These are phyloP conservation scores for Tachyglossus aculeatus DNA, from an alignment of 2,797 vertebrate genomes.

Conservation along the genomic window DNA sequence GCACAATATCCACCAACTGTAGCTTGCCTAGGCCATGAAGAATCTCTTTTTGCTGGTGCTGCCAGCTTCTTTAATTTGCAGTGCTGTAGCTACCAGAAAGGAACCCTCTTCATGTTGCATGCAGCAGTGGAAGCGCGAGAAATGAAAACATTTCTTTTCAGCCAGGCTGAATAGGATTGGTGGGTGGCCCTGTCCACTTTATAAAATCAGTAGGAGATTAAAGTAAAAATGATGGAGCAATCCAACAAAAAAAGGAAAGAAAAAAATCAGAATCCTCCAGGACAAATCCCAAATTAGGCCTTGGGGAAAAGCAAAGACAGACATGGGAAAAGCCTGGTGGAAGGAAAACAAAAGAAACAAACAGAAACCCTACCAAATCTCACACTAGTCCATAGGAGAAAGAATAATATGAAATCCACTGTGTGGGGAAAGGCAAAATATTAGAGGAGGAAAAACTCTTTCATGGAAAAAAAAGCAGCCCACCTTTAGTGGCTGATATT, in stretches of 20 bases:
- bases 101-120: neutral
- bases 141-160: neutral
- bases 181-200: neutral
- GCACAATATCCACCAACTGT: rapidly evolving
- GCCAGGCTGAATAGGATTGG: neutral
- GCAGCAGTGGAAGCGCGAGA: neutral
- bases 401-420: neutral
- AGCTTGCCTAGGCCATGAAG: neutral
- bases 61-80: neutral
- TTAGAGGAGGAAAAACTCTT: neutral
- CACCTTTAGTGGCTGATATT: too few relatives aligned
- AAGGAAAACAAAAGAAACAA: neutral
- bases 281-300: neutral
- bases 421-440: too few relatives aligned
- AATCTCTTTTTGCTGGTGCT: rapidly evolving
- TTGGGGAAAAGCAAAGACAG: neutral
- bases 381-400: too few relatives aligned
- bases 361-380: too few relatives aligned
- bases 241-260: neutral
- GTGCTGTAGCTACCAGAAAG: neutral
- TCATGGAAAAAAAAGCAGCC: too few relatives aligned
- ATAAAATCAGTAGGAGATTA: constrained; percentile 30
- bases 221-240: constrained; percentile 32
- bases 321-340: neutral
- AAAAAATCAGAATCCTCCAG: neutral